A percentile compares a stretch with the other conserved stretches of the same genome.
These are phyloP conservation scores for Pharmacophagus antenor DNA, from an alignment of 2,888 invertebrate species.

Conservation along the genomic window DNA sequence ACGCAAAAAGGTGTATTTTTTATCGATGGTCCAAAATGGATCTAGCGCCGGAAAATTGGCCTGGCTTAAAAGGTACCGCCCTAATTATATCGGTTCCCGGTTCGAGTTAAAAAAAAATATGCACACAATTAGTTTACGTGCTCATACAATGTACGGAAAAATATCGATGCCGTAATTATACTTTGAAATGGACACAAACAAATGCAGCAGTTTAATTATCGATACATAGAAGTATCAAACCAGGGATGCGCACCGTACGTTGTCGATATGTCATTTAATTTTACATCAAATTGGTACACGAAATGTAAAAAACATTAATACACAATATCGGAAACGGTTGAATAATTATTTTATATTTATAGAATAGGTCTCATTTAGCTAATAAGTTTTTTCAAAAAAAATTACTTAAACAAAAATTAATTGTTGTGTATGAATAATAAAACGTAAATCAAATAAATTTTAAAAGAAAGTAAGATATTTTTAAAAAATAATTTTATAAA, in stretches of 20 bases:
- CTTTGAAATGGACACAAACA: slow-evolving; percentile 67
- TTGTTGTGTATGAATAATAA: too few relatives aligned
- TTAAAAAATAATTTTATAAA: too few relatives aligned
- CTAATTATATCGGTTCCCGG: slow-evolving; percentile 51
- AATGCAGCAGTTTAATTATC: slow-evolving; percentile 63
- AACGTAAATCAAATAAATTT: too few relatives aligned
- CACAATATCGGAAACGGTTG: too few relatives aligned
- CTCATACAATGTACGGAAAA: slow-evolving; percentile 68
- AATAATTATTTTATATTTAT: too few relatives aligned
- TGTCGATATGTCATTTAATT: slow-evolving; percentile 27
- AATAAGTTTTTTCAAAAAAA: too few relatives aligned
- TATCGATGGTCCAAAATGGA: slow-evolving; percentile 40
- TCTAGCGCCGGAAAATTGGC: slow-evolving; percentile 5
- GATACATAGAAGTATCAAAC: slow-evolving; percentile 38
- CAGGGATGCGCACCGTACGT: slow-evolving; percentile 41
- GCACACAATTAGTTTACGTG: slow-evolving; percentile 72
- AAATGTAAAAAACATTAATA: too few relatives aligned
- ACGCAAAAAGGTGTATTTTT: slow-evolving; percentile 55
- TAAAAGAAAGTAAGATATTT: too few relatives aligned
- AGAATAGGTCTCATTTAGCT: too few relatives aligned
- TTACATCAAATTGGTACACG: too few relatives aligned
- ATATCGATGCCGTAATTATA: slow-evolving; percentile 65
- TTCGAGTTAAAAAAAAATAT: slow-evolving; percentile 51
- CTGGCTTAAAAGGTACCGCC: slow-evolving; percentile 51
- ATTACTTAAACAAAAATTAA: too few relatives aligned